Evolutionary conservation across 2,797 vertebrate species (phyloP), one percentile per base, ranked within the genome.

Genomic region (Distichodus sexfasciatus): DNA sequence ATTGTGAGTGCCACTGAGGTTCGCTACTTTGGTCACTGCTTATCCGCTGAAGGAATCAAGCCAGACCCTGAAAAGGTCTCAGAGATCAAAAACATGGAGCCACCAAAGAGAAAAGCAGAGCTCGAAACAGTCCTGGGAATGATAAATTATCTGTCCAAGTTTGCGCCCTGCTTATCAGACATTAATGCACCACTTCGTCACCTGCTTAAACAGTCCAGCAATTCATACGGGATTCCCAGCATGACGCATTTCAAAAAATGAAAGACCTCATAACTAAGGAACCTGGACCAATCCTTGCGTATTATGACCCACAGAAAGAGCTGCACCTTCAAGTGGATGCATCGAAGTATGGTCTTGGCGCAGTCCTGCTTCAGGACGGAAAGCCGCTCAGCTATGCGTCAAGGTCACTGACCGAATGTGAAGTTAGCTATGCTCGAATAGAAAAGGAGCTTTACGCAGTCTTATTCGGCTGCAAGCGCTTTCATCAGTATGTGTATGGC

Each of bases 91-190:
- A 46, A 71, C 2, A 76, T 76, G 71, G 23, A 60, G 10, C 71
- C 60, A 19, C 51, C 62, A 0, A 43, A 61, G 17, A 65, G 28
- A 2, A 24, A 14, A 24, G n/a, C n/a, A n/a, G n/a, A n/a, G n/a
- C n/a, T n/a, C n/a, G n/a, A n/a, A n/a, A n/a, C n/a, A n/a, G 59
- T 80, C 1, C 48, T 68, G 2, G 51, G 64, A 6, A 74, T 68
- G 74, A 40, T 62, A 0, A 79, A 64, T 5, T 68, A 73, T n/a
- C 8, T 71, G 1, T 9, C 50, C 0, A 62, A 35, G 6, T 69
- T 72, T 50, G 31, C 68, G 4, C 62, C 69, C 3, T n/a, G 9
- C 2, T 15, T 53, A 12, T 14, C 50, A 6, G 4, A 29, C 6
- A 29, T 31, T 2, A 53, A 31, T n/a, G 14, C 26, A 17, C 50